phyloP scores from a whole-genome alignment of 2,797 vertebrate genomes.

The Clangula hyemalis region DNA sequence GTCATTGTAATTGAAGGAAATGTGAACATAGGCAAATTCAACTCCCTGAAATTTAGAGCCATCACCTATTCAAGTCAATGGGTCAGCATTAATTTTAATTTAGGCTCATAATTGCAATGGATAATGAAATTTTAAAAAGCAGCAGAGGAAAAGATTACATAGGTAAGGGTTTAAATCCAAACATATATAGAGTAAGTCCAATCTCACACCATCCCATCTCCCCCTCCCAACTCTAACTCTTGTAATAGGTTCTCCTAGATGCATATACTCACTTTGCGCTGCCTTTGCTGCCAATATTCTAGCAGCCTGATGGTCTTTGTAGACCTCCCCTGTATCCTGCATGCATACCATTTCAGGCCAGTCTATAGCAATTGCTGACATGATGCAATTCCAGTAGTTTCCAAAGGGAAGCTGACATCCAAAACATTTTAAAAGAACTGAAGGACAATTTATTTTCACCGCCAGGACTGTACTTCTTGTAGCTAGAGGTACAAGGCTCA shows the following conservation, averaged over 20 bases:
- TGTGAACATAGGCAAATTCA: slow-evolving; percentile 23
- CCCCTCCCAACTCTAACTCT: not conserved
- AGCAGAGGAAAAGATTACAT: not conserved
- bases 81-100: slow-evolving; percentile 43
- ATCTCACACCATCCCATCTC: not conserved
- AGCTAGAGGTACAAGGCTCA: not conserved
- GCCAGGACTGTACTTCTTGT: not conserved
- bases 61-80: slow-evolving; percentile 24
- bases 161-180: not conserved
- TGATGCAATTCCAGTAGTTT: not conserved
- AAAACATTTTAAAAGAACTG: not conserved
- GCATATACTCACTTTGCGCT: not conserved
- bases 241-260: not conserved
- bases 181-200: not conserved
- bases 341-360: not conserved
- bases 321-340: no score
- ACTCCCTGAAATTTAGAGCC: slow-evolving; percentile 29
- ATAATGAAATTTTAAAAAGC: slow-evolving; percentile 3
- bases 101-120: not conserved
- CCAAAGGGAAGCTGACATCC: not conserved
- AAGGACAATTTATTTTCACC: not conserved
- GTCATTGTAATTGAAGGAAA: slow-evolving; percentile 48
- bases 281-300: not conserved
- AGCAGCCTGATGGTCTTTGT: not conserved
- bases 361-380: not conserved